Percentiles rank a stretch among this genome's conserved stretches.
These are phyloP conservation scores for Psephotus haematonotus DNA, from an alignment of 2,113 vertebrate species.

Conservation along the genomic window DNA sequence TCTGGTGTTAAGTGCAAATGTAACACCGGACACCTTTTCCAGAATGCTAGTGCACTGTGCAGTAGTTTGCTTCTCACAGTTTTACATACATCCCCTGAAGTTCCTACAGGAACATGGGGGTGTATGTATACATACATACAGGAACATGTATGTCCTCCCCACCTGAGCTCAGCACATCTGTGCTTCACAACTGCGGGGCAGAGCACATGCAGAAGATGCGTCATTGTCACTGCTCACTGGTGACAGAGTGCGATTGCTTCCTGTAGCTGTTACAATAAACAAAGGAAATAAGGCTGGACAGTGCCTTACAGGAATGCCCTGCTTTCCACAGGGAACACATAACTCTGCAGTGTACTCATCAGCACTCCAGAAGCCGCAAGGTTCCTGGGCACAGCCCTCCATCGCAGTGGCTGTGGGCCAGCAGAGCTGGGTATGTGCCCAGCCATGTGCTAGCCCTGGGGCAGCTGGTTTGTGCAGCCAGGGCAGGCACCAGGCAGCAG, in stretches of 20 bases:
- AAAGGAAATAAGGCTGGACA: neutral
- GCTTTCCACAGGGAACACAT: neutral
- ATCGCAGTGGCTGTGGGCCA: accelerated
- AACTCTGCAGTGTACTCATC: accelerated
- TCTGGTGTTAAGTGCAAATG: too few species aligned
- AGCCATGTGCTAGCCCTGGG: accelerated
- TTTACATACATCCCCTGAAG: accelerated
- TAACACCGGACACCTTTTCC: neutral
- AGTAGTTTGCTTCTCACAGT: neutral
- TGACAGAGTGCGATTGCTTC: neutral
- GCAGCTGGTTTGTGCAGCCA: neutral
- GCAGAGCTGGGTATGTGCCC: neutral
- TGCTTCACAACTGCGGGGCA: too few species aligned
- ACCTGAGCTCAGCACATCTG: accelerated
- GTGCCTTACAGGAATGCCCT: neutral
- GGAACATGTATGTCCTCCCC: neutral
- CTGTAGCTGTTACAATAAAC: neutral
- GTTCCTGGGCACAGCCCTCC: neutral
- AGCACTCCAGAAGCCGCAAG: accelerated
- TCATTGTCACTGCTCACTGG: neutral
- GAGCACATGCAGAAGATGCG: neutral
- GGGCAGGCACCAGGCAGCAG: accelerated
- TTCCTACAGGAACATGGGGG: accelerated
- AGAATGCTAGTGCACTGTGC: neutral
- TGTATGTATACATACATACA: too few species aligned